Evolutionary conservation across 2,113 vertebrate species (phyloP).

Genomic region (Festucalex cinctus): DNA sequence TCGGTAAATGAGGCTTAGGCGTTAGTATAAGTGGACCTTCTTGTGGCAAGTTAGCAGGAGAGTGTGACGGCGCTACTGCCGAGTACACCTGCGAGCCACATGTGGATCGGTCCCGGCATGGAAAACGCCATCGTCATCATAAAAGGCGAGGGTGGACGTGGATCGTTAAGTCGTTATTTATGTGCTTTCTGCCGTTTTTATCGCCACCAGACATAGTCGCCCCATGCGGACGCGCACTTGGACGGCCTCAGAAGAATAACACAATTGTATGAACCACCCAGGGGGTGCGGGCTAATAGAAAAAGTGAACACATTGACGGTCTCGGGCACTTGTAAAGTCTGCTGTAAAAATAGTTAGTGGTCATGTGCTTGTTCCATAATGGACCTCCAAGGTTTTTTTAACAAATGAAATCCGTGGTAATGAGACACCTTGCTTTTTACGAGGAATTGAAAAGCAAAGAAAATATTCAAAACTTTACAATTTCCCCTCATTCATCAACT

Average conservation of each 20-base stretch:
- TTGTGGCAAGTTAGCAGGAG: slow-evolving; percentile 6
- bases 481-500: slow-evolving; percentile 36
- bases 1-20: neutral
- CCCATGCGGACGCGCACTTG: slow-evolving; percentile 52
- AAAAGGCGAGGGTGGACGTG: slow-evolving; percentile 56
- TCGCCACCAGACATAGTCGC: slow-evolving; percentile 59
- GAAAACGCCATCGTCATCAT: slow-evolving; percentile 65
- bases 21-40: neutral
- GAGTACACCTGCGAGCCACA: slow-evolving; percentile 72
- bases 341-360: slow-evolving; percentile 53
- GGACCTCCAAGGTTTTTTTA: slow-evolving; percentile 10
- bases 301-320: slow-evolving; percentile 57
- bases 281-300: slow-evolving; percentile 47
- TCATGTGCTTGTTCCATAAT: slow-evolving; percentile 30
- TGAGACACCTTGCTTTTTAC: neutral
- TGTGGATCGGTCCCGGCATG: slow-evolving; percentile 49
- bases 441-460: slow-evolving; percentile 4
- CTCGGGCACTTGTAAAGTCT: slow-evolving; percentile 40
- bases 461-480: slow-evolving; percentile 35
- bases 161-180: slow-evolving; percentile 75
- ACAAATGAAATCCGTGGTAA: neutral
- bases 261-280: slow-evolving; percentile 56
- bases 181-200: slow-evolving; percentile 70
- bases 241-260: slow-evolving; percentile 53
- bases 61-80: slow-evolving; percentile 3